phyloP scores from a whole-genome alignment of 2,888 invertebrate genomes.

The Rapana venosa region DNA sequence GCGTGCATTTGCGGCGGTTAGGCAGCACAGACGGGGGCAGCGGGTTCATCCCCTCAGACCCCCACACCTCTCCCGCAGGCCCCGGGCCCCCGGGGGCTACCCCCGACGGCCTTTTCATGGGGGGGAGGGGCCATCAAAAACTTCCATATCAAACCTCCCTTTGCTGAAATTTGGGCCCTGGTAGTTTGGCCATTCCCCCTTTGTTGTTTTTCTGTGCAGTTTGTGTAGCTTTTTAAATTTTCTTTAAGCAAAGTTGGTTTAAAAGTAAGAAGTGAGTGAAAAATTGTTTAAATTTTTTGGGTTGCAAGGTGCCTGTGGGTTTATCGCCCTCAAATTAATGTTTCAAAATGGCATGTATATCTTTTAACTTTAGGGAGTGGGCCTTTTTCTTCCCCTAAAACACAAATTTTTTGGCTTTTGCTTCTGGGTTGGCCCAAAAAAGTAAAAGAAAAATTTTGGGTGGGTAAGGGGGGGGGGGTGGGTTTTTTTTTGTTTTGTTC shows the following conservation, averaged over 20 bases:
- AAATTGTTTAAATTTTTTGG: too few species aligned
- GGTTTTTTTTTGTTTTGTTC: too few species aligned
- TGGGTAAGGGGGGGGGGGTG: too few species aligned
- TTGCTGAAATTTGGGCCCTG: slow-evolving; percentile 76
- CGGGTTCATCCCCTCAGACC: slow-evolving; percentile 57
- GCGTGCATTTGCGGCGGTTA: slow-evolving; percentile 84
- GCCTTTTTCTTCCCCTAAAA: too few species aligned
- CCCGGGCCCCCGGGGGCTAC: slow-evolving; percentile 87
- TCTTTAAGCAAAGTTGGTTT: neutral
- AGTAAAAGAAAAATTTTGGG: too few species aligned
- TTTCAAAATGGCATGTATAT: too few species aligned
- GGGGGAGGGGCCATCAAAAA: slow-evolving; percentile 98
- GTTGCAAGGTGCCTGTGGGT: too few species aligned
- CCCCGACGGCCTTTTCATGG: slow-evolving; percentile 97
- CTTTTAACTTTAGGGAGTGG: too few species aligned
- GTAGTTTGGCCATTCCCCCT: slow-evolving; percentile 39
- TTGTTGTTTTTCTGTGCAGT: neutral
- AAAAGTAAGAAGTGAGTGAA: too few species aligned
- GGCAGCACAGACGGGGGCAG: slow-evolving; percentile 77
- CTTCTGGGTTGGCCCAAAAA: too few species aligned
- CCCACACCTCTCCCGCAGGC: slow-evolving; percentile 58
- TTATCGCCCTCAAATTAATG: too few species aligned
- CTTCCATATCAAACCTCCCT: slow-evolving; percentile 85
- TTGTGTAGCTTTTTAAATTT: neutral
- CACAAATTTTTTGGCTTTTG: too few species aligned